These are phyloP conservation scores for Rhysida immarginata DNA, from an alignment of 1,140 invertebrate species.

Conservation along the genomic window DNA sequence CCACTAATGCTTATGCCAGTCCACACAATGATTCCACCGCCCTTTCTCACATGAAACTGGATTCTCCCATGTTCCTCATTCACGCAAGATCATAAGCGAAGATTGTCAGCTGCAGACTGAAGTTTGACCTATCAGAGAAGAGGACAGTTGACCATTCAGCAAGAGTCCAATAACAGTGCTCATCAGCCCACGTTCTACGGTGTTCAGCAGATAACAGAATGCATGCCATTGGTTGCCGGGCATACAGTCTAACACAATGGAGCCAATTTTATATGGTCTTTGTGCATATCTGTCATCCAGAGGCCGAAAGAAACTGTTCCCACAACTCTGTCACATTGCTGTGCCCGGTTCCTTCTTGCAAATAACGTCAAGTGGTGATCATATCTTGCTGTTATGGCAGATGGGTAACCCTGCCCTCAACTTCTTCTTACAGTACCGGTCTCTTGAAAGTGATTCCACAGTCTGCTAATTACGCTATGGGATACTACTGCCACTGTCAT, in stretches of 20 bases:
- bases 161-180: not conserved
- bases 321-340: too few relatives aligned
- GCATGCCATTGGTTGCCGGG: not conserved
- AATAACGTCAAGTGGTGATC: not conserved
- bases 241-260: not conserved
- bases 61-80: too few relatives aligned
- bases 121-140: not conserved
- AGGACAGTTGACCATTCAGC: not conserved
- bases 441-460: too few relatives aligned
- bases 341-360: not conserved
- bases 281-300: not conserved
- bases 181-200: not conserved
- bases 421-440: not conserved
- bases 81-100: too few relatives aligned
- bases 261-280: not conserved
- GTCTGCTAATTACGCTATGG: too few relatives aligned
- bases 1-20: not conserved
- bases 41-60: not conserved
- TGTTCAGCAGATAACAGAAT: not conserved
- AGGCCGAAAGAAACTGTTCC: too few relatives aligned
- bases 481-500: too few relatives aligned
- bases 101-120: slow-evolving; percentile 12
- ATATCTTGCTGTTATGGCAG: not conserved
- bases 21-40: not conserved
- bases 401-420: not conserved